Evolutionary conservation across 2,113 vertebrate species (phyloP), one percentile per base, ranked within the genome.

Genomic region (Semnornis frantzii): DNA sequence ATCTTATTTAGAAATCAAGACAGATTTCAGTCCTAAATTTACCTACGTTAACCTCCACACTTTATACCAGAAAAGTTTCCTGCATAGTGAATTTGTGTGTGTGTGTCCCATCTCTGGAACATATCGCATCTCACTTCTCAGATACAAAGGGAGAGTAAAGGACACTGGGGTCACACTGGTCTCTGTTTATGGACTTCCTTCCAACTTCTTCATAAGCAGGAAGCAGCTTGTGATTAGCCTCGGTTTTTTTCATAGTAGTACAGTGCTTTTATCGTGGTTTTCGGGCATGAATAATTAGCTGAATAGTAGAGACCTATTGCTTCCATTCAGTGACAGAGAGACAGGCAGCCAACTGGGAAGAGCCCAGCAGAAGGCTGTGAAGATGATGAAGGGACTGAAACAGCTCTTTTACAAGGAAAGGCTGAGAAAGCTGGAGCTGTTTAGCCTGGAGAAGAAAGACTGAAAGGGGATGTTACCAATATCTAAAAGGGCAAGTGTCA

Each of bases 161-260:
- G 70, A 84, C 28, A 7, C 33, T 33, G 70, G 44, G 77, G 76
- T 72, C 90, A 86, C 9, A 8, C 44, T 59, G 39, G 9, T 90
- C 65, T 86, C 82, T 93, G 65, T 93, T 93, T 93, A 92, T 42
- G 90, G 54, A 58, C 37, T 72, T 90, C 31, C 50, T 94, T 92
- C 73, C 77, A 75, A 58, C 23, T 74, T 82, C 37, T 95, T 68
- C 79, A 37, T 46, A 58, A 88, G 72, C 54, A 88, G 93, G 54
- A 88, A 90, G 58, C n/a, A 27, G 30, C 88, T 83, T 78, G 60
- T 78, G 64, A 93, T 93, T 90, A 95, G 52, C 31, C 17, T 57
- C 8, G 21, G 54, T 65, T 85, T 81, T 87, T 89, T 81, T 72
- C 14, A 17, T 46, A 30, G 74, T 62, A 85, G 20, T 57, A 21